phyloP scores from a whole-genome alignment of 2,888 invertebrate species.

The Andrena minutula region DNA sequence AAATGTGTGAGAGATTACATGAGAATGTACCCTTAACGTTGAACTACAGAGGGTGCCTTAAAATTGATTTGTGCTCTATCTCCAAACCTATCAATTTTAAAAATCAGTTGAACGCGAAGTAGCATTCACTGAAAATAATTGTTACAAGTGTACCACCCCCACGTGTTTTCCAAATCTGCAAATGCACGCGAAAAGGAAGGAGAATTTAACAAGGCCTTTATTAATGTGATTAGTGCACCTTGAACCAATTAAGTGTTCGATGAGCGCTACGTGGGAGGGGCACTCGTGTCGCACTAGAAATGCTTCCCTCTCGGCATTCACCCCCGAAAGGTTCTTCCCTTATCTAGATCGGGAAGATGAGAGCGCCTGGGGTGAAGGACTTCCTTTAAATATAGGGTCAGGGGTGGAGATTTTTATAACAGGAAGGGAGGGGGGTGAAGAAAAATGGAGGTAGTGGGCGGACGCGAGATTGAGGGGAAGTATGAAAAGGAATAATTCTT shows the following conservation, averaged over 20 bases:
- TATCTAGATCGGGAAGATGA: slow-evolving; percentile 44
- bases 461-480: not conserved
- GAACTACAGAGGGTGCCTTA: too few species aligned
- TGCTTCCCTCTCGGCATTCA: slow-evolving; percentile 37
- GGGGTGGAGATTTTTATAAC: slow-evolving; percentile 5
- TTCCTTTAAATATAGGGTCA: slow-evolving; percentile 20
- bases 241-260: slow-evolving; percentile 1
- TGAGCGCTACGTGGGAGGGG: slow-evolving; percentile 16
- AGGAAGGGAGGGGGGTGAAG: too few species aligned
- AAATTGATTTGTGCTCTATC: too few species aligned
- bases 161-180: not conserved
- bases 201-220: not conserved
- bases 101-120: too few species aligned
- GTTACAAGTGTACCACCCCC: too few species aligned
- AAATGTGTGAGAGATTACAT: too few species aligned
- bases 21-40: too few species aligned
- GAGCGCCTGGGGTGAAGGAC: slow-evolving; percentile 21
- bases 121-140: too few species aligned
- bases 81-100: too few species aligned
- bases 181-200: not conserved
- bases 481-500: slow-evolving; percentile 3
- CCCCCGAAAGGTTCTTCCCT: slow-evolving; percentile 32
- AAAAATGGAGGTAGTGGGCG: not conserved
- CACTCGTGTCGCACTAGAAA: not conserved
- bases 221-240: slow-evolving; percentile 14